Conservation (phyloP, 2,113 vertebrate genomes). For the Myrmecobius fasciatus region DNA sequence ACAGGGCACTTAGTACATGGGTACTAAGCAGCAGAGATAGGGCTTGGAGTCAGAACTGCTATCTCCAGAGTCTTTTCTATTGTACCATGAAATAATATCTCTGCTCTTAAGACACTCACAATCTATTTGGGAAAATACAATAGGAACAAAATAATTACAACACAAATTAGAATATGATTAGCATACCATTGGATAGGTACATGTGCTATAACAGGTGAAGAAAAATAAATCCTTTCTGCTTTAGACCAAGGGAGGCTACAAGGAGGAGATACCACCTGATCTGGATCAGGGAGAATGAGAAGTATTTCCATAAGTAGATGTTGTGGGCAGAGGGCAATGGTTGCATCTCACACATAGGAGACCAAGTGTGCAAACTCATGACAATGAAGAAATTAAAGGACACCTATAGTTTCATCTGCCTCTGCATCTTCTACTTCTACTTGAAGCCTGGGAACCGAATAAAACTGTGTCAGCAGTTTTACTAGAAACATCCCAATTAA, state of each 20-base stretch:
- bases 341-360: background rate
- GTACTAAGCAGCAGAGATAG: background rate
- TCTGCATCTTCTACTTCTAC: background rate
- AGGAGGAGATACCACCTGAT: background rate
- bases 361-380: background rate
- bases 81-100: background rate
- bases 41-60: background rate
- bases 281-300: background rate
- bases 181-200: background rate
- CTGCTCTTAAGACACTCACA: background rate
- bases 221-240: background rate
- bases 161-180: background rate
- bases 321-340: background rate
- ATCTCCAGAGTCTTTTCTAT: background rate
- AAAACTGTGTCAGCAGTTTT: background rate
- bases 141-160: background rate
- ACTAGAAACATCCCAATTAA: slow-evolving; percentile 48
- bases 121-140: background rate
- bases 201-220: background rate
- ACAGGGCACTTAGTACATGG: background rate
- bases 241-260: background rate
- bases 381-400: background rate
- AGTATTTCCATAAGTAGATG: background rate
- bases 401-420: background rate
- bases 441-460: background rate